phyloP scores from a whole-genome alignment of 2,888 invertebrate species.

The Pterostichus madidus region DNA sequence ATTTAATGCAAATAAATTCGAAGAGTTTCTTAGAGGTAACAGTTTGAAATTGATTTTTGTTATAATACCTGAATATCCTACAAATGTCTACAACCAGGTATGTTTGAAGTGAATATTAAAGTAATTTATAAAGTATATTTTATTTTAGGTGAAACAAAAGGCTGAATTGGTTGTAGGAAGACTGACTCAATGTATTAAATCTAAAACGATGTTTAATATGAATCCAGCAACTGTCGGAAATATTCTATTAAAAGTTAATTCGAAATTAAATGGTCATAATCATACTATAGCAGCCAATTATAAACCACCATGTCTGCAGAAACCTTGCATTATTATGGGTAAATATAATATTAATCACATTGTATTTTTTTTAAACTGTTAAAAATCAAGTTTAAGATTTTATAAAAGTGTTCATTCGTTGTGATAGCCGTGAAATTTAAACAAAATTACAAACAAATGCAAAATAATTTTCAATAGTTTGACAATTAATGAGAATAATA shows the following conservation, averaged over 20 bases:
- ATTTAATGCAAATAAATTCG: background rate
- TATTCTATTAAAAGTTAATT: slow-evolving; percentile 88
- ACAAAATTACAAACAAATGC: too few species aligned
- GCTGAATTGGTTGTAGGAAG: slow-evolving; percentile 85
- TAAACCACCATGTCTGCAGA: slow-evolving; percentile 78
- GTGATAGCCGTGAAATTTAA: too few species aligned
- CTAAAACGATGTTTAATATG: slow-evolving; percentile 77
- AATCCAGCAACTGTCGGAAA: slow-evolving; percentile 84
- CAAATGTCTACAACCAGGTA: slow-evolving; percentile 70
- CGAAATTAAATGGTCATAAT: slow-evolving; percentile 91
- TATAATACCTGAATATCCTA: slow-evolving; percentile 4
- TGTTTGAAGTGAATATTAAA: background rate
- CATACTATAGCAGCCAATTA: slow-evolving; percentile 78
- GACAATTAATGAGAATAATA: too few species aligned
- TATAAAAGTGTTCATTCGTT: too few species aligned
- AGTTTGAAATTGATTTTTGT: slow-evolving; percentile 16
- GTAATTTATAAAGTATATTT: background rate
- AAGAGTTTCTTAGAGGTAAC: background rate
- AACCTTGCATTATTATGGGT: slow-evolving; percentile 80
- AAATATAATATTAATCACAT: background rate
- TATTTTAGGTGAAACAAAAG: slow-evolving; percentile 80
- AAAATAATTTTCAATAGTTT: too few species aligned
- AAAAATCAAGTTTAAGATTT: too few species aligned
- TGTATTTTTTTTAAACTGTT: too few species aligned
- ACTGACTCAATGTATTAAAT: slow-evolving; percentile 87